These are phyloP conservation scores for Paedocypris micromegethes DNA, from an alignment of 2,797 vertebrate species.

Conservation along the genomic window DNA sequence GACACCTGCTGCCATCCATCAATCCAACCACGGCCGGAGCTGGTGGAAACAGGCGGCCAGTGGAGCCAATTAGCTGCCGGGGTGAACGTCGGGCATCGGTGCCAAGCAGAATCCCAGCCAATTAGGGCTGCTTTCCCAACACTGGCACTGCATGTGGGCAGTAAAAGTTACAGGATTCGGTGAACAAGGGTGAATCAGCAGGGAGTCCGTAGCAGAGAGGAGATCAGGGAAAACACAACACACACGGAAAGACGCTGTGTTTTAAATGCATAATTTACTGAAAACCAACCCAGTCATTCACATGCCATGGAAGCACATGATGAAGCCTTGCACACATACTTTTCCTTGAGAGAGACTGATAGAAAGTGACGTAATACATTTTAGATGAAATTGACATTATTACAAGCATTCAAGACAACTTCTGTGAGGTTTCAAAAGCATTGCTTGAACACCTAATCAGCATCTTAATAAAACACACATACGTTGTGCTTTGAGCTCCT, in stretches of 20 bases:
- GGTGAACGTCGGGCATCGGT: constrained; percentile 57
- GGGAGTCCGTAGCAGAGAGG: constrained; percentile 3
- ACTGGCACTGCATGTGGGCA: constrained; percentile 57
- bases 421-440: too few relatives aligned
- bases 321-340: not conserved
- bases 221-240: constrained; percentile 12
- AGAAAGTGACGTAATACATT: too few relatives aligned
- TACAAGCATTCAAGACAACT: too few relatives aligned
- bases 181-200: constrained; percentile 34
- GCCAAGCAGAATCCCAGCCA: constrained; percentile 64
- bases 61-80: constrained; percentile 71
- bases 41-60: constrained; percentile 45
- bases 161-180: constrained; percentile 35
- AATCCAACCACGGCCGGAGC: constrained; percentile 51
- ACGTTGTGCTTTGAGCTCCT: too few relatives aligned
- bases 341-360: too few relatives aligned
- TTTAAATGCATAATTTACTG: constrained; percentile 7
- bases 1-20: constrained; percentile 67
- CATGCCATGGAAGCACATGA: constrained; percentile 6
- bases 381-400: too few relatives aligned
- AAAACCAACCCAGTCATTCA: constrained; percentile 16
- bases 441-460: too few relatives aligned
- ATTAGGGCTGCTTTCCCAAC: constrained; percentile 62
- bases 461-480: too few relatives aligned
- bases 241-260: not conserved